Conservation (phyloP, 2,888 invertebrate genomes). For the Cartodere bifasciata region DNA sequence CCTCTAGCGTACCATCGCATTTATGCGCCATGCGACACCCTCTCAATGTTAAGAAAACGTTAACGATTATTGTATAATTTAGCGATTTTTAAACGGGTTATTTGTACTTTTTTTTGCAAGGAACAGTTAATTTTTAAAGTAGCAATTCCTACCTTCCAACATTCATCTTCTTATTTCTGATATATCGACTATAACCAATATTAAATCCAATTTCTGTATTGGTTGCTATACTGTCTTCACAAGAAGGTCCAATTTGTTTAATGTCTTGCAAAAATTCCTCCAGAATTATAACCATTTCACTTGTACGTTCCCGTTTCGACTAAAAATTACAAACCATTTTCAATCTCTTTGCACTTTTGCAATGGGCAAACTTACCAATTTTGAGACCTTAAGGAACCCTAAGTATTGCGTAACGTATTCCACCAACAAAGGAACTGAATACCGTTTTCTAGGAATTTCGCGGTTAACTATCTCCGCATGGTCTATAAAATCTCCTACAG, state of each 20-base stretch:
- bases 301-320: too few relatives aligned
- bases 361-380: slow-evolving; percentile 1
- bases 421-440: neutral
- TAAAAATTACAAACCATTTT: too few relatives aligned
- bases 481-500: slow-evolving; percentile 1
- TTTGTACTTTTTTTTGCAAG: too few relatives aligned
- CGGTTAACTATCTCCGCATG: neutral
- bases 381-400: neutral
- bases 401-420: neutral
- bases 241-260: neutral
- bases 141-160: slow-evolving; percentile 1
- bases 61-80: too few relatives aligned
- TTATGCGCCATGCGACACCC: too few relatives aligned
- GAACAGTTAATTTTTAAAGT: too few relatives aligned
- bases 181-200: slow-evolving; percentile 5
- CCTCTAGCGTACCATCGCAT: too few relatives aligned
- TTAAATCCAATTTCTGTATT: slow-evolving; percentile 3
- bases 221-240: neutral
- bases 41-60: too few relatives aligned
- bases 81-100: too few relatives aligned
- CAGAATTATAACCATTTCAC: neutral
- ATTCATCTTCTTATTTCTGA: slow-evolving; percentile 4
- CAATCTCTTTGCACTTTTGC: neutral
- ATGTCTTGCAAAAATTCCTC: neutral
- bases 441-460: neutral